These are phyloP conservation scores for Medauroidea extradentata DNA, from an alignment of 1,140 invertebrate species.

Conservation along the genomic window DNA sequence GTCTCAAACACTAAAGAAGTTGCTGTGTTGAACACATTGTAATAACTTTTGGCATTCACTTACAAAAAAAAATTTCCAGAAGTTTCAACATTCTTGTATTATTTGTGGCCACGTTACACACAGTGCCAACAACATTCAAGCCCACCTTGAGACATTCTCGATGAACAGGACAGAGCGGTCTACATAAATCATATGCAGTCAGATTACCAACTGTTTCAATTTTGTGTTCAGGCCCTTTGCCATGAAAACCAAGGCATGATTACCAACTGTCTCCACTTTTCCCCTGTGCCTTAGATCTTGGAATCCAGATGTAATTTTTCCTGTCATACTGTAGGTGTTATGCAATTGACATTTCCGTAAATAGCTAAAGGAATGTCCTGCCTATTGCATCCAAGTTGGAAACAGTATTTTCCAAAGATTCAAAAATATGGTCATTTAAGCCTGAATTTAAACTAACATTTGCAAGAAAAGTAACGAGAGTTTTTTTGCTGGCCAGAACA, in stretches of 20 bases:
- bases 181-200: background rate
- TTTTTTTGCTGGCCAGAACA: no score
- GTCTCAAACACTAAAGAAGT: background rate
- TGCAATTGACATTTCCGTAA: no score
- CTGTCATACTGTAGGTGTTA: no score
- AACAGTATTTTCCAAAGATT: no score
- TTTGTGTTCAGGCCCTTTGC: background rate
- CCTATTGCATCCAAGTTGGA: no score
- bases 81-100: background rate
- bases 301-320: no score
- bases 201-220: constrained; percentile 9
- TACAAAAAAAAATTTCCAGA: background rate
- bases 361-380: no score
- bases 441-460: no score
- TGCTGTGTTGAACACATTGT: background rate
- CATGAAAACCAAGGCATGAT: constrained; percentile 15
- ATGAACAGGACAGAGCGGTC: background rate
- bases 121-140: background rate
- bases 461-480: no score
- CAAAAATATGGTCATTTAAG: no score
- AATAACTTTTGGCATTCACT: background rate
- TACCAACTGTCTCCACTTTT: background rate
- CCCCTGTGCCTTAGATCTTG: background rate
- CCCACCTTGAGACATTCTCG: background rate
- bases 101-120: background rate